Evolutionary conservation across 2,888 invertebrate species (phyloP), one percentile per base, ranked within the genome.

Genomic region (Epicampocera succincta): DNA sequence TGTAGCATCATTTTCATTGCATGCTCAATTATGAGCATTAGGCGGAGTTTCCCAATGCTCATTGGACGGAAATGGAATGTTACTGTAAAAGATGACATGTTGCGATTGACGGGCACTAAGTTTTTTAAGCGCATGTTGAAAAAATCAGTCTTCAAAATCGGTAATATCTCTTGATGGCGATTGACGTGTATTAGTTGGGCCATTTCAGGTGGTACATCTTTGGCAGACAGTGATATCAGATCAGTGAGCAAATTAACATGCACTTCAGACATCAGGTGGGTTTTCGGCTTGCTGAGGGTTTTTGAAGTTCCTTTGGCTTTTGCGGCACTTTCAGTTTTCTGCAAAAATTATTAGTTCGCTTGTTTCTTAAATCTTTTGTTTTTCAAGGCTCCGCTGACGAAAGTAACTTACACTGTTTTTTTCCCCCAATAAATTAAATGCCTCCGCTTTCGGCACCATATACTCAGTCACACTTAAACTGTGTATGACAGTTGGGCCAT

Each of bases 81-180:
- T 25, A 98, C 90, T 73, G 94, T 94, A 66, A 94, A 93, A 72
- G 92, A 92, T 40, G 92, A 92, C 68, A 92, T 93, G 68, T 93
- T 93, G 6, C 91, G 92, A 11, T 92, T 93, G 2, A 97, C 91
- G 76, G 94, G 93, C 68, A 94, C 93, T 33, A 97, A 92, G 90
- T 98, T 95, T 84, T 93, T 93, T 38, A 95, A 91, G 58, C 98
- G 93, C 69, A 95, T 95, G 88, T 96, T 96, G 60, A 98, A 92
- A 84, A 95, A 94, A 91, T 98, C 97, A 84, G 96, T 94, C 86
- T 94, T 94, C 8, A 98, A 91, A 83, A 98, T 94, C 21, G 98
- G 98, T 80, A 97, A 91, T 88, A 97, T 97, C 88, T 94, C 93
- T 13, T 91, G 90, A 58, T 93, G 92, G 69, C 91, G 90, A 86